Percentiles rank a stretch among this genome's conserved stretches.
phyloP scores from a whole-genome alignment of 2,113 vertebrate genomes.

The human region DNA sequence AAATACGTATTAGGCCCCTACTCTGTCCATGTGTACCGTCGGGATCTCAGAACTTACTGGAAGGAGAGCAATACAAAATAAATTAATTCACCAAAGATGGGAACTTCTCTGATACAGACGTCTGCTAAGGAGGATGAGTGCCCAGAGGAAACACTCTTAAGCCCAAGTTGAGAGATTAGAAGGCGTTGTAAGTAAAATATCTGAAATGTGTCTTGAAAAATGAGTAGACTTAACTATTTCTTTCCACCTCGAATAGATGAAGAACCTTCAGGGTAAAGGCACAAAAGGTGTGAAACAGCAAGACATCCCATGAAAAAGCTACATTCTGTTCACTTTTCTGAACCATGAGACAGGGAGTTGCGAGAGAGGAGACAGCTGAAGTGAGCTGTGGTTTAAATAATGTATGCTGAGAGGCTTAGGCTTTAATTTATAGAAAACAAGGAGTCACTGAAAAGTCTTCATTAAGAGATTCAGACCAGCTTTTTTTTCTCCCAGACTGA shows the following conservation, averaged over 20 bases:
- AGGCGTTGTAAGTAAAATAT: fast-evolving
- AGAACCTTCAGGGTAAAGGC: background rate
- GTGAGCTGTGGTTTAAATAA: fast-evolving
- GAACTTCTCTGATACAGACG: background rate
- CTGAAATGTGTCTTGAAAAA: background rate
- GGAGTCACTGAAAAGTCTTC: background rate
- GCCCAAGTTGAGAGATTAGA: background rate
- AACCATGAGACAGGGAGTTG: fast-evolving
- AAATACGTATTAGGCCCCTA: background rate
- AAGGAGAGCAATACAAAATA: background rate
- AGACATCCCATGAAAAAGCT: background rate
- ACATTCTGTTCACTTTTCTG: background rate
- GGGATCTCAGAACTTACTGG: background rate
- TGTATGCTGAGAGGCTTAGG: background rate
- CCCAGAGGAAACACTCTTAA: background rate
- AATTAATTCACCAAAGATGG: background rate
- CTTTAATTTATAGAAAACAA: background rate
- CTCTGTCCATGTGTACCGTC: fast-evolving
- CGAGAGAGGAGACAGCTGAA: fast-evolving
- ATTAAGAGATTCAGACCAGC: background rate
- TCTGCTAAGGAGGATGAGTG: background rate
- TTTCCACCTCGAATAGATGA: background rate
- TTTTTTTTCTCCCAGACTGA: background rate
- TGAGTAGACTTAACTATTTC: background rate
- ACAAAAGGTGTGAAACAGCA: background rate